Percentiles rank a stretch among this genome's conserved stretches.
Conservation (phyloP, 2,797 vertebrate genomes). For the Spheniscus humboldti region DNA sequence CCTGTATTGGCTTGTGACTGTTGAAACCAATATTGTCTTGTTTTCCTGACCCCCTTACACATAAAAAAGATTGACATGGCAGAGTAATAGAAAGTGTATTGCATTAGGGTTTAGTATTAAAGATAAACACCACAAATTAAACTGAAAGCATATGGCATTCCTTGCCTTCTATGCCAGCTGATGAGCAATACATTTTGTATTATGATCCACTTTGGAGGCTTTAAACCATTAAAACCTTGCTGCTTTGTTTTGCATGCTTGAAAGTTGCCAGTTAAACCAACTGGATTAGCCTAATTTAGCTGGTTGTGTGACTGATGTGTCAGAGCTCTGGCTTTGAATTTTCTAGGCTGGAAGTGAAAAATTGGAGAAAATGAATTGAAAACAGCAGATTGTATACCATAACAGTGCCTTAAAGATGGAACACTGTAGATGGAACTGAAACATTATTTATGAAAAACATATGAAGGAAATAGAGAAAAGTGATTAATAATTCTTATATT, state of each 20-base stretch:
- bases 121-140: conserved; percentile 52
- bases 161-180: conserved; percentile 42
- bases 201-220: conserved; percentile 67
- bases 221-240: conserved; percentile 59
- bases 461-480: neutral
- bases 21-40: conserved; percentile 6
- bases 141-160: conserved; percentile 59
- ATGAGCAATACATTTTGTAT: conserved; percentile 56
- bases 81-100: conserved; percentile 39
- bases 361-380: neutral
- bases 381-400: neutral
- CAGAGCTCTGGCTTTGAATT: conserved; percentile 10
- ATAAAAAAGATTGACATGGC: conserved; percentile 45
- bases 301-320: conserved; percentile 38
- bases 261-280: conserved; percentile 59
- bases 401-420: neutral
- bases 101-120: conserved; percentile 45
- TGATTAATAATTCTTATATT: neutral
- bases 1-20: neutral
- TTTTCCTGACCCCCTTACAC: conserved; percentile 18
- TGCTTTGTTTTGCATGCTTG: conserved; percentile 40
- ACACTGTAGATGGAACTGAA: neutral
- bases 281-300: conserved; percentile 45
- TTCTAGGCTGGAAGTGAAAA: neutral
- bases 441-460: neutral